Base-by-base conservation (phyloP, 2,113 vertebrate species). In the Nyctereutes procyonoides region DNA sequence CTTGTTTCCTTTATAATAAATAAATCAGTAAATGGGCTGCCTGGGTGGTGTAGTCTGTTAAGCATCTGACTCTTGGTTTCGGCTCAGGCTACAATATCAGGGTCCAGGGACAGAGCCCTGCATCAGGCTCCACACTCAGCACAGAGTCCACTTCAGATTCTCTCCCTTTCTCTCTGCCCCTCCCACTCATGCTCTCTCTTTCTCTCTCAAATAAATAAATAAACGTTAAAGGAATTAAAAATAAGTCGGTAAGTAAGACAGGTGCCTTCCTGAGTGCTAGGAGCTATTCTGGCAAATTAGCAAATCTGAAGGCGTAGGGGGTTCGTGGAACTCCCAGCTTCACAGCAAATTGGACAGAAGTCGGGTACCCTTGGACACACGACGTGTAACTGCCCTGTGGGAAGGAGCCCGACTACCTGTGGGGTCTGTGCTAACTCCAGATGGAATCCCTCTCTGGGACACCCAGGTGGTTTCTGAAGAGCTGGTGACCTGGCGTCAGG, bases 331-430 rank as follows among this genome's bases (percentile, higher is more conserved):
- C 20, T 7, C 19, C 55, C 17, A 1, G 20, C 3, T 65, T 43
- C 32, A 48, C 28, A 43, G 28, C n/a, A 63, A 2, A 2, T 17
- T 28, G 48, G 38, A 55, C 16, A 26, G 15, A 55, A 38, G 14
- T 5, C 0, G 2, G 43, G 32, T 3, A 15, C 6, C 30, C 6
- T 16, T 1, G 83, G 56, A 28, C 16, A 22, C 30, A 38, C 14
- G 35, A 26, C 1, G 14, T 43, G 43, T 43, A 43, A 43, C 43
- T 43, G 43, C 43, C 43, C 43, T 2, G 28, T 12, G 22, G 26
- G 48, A 20, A 10, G 12, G 20, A 65, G 30, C 15, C 48, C 87
- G 3, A 48, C 16, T 35, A 38, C 6, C 22, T 55, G 32, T 32
- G 53, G 51, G 32, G 69, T 38, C 17, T 35, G 30, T 3, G 1